Evolutionary conservation across 2,113 vertebrate species (phyloP).

Genomic region (Passer domesticus): DNA sequence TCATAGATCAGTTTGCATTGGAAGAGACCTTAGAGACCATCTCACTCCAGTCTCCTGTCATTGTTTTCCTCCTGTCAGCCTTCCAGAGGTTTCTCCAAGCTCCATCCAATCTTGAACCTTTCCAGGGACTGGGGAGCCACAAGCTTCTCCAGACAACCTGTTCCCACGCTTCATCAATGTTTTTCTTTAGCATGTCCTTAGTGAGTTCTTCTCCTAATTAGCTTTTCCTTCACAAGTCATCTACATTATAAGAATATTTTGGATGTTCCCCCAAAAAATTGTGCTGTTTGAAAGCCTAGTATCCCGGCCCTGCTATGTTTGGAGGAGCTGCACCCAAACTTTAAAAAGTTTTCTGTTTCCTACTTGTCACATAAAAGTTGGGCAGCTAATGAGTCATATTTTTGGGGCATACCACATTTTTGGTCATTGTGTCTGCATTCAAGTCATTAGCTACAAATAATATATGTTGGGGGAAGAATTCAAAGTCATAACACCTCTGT

Average conservation of each 20-base stretch:
- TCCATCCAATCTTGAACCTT: neutral
- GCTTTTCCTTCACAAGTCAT: neutral
- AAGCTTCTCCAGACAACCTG: neutral
- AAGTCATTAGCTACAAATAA: neutral
- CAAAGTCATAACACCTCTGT: neutral
- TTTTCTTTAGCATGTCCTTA: neutral
- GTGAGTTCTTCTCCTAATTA: neutral
- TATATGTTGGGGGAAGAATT: rapidly evolving
- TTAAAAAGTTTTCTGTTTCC: neutral
- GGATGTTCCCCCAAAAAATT: rapidly evolving
- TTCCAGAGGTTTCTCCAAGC: neutral
- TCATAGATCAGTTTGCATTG: neutral
- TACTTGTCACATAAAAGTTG: neutral
- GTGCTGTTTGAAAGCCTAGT: rapidly evolving
- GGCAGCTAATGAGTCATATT: rapidly evolving
- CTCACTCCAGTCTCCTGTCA: neutral
- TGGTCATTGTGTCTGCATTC: neutral
- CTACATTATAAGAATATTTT: neutral
- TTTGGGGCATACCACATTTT: rapidly evolving
- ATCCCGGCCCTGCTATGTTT: neutral
- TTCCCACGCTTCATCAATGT: rapidly evolving
- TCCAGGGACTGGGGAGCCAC: neutral
- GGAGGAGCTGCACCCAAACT: neutral
- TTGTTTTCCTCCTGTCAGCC: neutral
- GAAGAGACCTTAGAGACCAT: neutral